phyloP scores from a whole-genome alignment of 2,888 invertebrate genomes.

The Dusona sp. region DNA sequence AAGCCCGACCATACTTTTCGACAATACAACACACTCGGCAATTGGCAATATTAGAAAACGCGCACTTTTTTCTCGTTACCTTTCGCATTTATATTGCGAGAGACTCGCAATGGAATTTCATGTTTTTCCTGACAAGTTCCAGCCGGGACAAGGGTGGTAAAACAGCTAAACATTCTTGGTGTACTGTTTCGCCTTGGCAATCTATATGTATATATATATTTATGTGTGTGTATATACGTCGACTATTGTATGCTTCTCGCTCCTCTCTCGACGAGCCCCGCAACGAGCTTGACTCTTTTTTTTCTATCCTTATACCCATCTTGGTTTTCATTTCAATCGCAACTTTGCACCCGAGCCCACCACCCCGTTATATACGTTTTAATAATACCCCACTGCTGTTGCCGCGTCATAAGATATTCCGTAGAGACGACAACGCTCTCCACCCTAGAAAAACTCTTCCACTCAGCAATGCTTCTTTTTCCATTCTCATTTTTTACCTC shows the following conservation, averaged over 20 bases:
- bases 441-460: slow-evolving; percentile 16
- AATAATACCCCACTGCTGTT: slow-evolving; percentile 56
- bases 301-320: slow-evolving; percentile 40
- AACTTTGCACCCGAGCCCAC: slow-evolving; percentile 38
- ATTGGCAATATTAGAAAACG: slow-evolving; percentile 64
- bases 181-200: slow-evolving; percentile 14
- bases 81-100: slow-evolving; percentile 57
- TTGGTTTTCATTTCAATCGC: slow-evolving; percentile 66
- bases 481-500: not conserved
- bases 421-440: slow-evolving; percentile 15
- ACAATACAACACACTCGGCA: slow-evolving; percentile 58
- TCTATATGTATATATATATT: slow-evolving; percentile 2
- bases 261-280: slow-evolving; percentile 23
- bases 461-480: slow-evolving; percentile 11
- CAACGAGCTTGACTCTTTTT: slow-evolving; percentile 41
- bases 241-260: slow-evolving; percentile 36
- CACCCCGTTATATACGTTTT: slow-evolving; percentile 49
- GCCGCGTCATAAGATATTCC: slow-evolving; percentile 58
- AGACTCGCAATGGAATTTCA: slow-evolving; percentile 57
- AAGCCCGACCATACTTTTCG: not conserved
- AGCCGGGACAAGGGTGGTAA: not conserved
- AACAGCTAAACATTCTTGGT: slow-evolving; percentile 63
- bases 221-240: slow-evolving; percentile 4
- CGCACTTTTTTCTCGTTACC: slow-evolving; percentile 34
- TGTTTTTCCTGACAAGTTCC: slow-evolving; percentile 42